Percentiles rank a stretch among this genome's conserved stretches.
phyloP scores from a whole-genome alignment of 64 coral and sea anemone species.

The Catalaphyllia jardinei region DNA sequence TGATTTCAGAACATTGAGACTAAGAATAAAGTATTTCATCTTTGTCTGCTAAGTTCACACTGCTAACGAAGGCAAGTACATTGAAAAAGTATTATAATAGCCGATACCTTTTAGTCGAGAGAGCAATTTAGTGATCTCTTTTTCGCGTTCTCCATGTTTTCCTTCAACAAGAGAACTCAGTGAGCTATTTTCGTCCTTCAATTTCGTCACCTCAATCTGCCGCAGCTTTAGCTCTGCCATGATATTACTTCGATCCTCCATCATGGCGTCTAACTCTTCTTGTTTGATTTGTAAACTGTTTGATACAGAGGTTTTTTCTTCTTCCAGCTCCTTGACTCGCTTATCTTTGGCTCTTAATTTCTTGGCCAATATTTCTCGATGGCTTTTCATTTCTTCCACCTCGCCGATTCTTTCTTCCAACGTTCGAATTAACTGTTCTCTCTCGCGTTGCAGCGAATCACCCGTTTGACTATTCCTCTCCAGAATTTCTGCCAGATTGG shows the following conservation, averaged over 20 bases:
- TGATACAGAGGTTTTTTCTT: constrained; percentile 40
- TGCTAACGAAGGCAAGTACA: too few species aligned
- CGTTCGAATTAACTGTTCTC: constrained; percentile 78
- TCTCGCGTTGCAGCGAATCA: constrained; percentile 81
- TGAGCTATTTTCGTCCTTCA: constrained; percentile 82
- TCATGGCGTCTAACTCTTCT: constrained; percentile 82
- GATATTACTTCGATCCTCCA: constrained; percentile 78
- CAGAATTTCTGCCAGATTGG: constrained; percentile 80
- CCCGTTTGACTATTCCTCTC: constrained; percentile 78
- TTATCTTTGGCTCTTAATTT: constrained; percentile 88
- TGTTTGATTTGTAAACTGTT: constrained; percentile 67
- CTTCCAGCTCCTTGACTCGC: constrained; percentile 80
- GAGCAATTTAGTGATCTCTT: constrained; percentile 91
- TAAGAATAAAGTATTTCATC: too few species aligned
- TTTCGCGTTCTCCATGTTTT: constrained; percentile 85
- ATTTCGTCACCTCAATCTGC: constrained; percentile 75
- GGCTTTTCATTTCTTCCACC: constrained; percentile 83
- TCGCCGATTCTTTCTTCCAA: constrained; percentile 76
- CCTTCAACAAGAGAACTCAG: constrained; percentile 84
- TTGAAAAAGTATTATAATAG: background rate
- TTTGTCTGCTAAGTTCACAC: too few species aligned
- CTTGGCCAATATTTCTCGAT: constrained; percentile 77
- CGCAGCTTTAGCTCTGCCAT: constrained; percentile 74
- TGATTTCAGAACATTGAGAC: too few species aligned
- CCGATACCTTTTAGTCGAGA: constrained; percentile 90